Percentiles rank a stretch among this genome's conserved stretches.
Evolutionary conservation across 2,797 vertebrate species (phyloP).

Genomic region (Cirrhinus molitorella): DNA sequence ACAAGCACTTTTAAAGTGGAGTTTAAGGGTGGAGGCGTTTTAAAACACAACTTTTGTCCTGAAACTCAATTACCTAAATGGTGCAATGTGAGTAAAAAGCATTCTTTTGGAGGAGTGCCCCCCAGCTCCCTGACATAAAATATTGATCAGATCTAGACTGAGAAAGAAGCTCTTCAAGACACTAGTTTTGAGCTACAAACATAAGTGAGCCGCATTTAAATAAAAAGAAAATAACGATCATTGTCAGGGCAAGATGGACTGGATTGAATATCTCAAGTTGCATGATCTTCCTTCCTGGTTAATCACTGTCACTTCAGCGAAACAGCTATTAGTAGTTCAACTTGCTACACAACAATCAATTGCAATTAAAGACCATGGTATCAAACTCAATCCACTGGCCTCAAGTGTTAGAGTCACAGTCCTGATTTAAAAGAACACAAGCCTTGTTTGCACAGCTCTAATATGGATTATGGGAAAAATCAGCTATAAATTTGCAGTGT

Average conservation of each 20-base stretch:
- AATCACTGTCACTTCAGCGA: conserved; percentile 34
- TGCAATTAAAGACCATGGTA: conserved; percentile 66
- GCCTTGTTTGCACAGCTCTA: background rate
- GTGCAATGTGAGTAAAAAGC: conserved; percentile 52
- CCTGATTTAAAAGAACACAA: conserved; percentile 12
- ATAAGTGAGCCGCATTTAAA: conserved; percentile 7
- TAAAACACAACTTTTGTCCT: conserved; percentile 36
- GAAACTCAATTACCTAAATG: conserved; percentile 31
- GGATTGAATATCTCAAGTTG: background rate
- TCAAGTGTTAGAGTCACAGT: background rate
- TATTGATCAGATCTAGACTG: conserved; percentile 7
- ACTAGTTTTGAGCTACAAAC: conserved; percentile 8
- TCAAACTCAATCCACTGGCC: conserved; percentile 35
- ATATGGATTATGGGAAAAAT: background rate
- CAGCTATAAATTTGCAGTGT: background rate
- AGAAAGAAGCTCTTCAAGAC: background rate
- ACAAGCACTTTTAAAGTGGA: conserved; percentile 41
- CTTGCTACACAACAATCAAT: conserved; percentile 71
- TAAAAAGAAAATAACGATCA: background rate
- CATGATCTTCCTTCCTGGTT: background rate
- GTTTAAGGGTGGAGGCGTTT: background rate
- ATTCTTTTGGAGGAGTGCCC: conserved; percentile 60
- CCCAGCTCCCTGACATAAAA: conserved; percentile 41
- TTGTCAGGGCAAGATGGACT: background rate
- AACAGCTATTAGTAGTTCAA: conserved; percentile 61